Evolutionary conservation across 2,797 vertebrate genomes (phyloP), one percentile per base, ranked within the genome.

Genomic region (Danio jaintianensis): DNA sequence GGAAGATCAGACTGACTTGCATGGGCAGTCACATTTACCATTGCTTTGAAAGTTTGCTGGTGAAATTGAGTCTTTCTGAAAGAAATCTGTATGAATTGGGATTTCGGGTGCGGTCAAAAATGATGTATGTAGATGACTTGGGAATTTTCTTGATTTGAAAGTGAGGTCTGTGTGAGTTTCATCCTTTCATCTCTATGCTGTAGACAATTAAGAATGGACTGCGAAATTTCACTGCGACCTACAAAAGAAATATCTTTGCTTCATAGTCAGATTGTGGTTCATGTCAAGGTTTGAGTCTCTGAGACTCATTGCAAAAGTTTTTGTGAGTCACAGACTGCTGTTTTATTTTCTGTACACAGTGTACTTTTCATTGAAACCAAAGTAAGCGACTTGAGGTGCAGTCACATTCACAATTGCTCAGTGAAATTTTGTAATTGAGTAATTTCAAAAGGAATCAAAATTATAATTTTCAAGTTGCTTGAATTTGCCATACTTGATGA

Each of bases 201-300:
- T 29, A 29, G 29, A 29, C 29, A 29, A 29, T 29, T 29, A 29
- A 29, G 29, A 29, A 29, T 29, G 29, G 29, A 29, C 29, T 29
- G 29, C 29, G 29, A 29, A 29, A 29, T 29, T 29, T 29, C 29
- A 29, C 29, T 1, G 29, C 29, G 29, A 29, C 3, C 29, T 89
- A 47, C 88, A 94, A 86, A 94, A 93, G 91, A 96, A 96, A 90
- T 96, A 96, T 93, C 93, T 95, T 84, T 95, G 96, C 96, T 94
- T 95, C 42, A 69, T 75, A 29, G 29, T 3, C 29, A 29, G 29
- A 94, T 96, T 96, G 83, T 94, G 96, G 92, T 95, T 98, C 83
- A 96, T 97, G 84, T 98, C 97, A 98, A 96, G 98, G 97, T 98
- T 96, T 94, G 90, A 38, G 61, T 11, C 16, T 47, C 56, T n/a